Percentiles rank a stretch among this genome's conserved stretches.
phyloP scores from a whole-genome alignment of 2,797 vertebrate genomes.

The Pseudochirops corinnae region DNA sequence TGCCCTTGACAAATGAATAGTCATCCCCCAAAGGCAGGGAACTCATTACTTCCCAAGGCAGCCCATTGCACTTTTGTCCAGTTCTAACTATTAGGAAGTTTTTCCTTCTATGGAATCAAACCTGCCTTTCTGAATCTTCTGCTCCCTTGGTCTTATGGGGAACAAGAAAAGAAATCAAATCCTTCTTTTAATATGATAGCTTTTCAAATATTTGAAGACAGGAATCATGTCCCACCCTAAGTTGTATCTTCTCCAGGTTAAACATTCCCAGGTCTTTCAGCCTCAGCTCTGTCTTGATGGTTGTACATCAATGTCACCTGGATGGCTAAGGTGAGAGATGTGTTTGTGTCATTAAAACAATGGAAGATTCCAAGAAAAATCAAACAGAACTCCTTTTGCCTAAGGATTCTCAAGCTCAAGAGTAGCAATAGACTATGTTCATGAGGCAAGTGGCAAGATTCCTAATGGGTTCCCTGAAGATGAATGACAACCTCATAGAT shows the following conservation, averaged over 20 bases:
- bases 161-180: neutral
- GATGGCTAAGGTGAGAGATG: slow-evolving; percentile 30
- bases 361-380: neutral
- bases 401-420: neutral
- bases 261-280: neutral
- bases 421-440: neutral
- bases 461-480: neutral
- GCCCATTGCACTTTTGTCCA: neutral
- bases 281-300: neutral
- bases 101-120: neutral
- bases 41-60: neutral
- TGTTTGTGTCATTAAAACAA: slow-evolving; percentile 1
- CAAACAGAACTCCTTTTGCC: neutral
- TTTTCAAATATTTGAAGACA: neutral
- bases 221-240: neutral
- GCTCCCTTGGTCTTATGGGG: neutral
- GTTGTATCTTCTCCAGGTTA: neutral
- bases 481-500: neutral
- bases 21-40: neutral
- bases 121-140: neutral
- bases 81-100: neutral
- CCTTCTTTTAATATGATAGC: neutral
- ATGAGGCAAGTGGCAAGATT: neutral
- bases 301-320: neutral
- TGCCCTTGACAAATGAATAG: neutral